phyloP scores from a whole-genome alignment of 2,888 invertebrate genomes.

The Drosophila quinaria region DNA sequence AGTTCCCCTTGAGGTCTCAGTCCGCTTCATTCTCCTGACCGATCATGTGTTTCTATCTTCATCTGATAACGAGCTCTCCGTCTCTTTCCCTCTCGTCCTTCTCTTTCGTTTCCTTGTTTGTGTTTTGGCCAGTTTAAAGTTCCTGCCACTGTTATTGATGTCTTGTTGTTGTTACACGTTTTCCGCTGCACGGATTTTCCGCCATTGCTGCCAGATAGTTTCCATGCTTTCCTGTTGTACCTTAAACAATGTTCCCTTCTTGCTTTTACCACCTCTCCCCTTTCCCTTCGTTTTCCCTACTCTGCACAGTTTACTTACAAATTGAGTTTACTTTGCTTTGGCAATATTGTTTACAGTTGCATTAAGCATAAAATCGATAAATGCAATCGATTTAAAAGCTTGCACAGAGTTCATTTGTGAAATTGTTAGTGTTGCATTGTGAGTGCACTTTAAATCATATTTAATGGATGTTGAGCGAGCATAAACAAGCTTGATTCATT shows the following conservation, averaged over 20 bases:
- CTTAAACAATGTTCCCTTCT: slow-evolving; percentile 48
- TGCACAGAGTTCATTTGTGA: slow-evolving; percentile 3
- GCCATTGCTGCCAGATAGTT: slow-evolving; percentile 36
- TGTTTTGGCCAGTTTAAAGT: slow-evolving; percentile 48
- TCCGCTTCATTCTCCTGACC: background rate
- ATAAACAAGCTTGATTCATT: slow-evolving; percentile 50
- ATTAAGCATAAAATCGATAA: slow-evolving; percentile 57
- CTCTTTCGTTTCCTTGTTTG: slow-evolving; percentile 32
- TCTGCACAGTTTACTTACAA: slow-evolving; percentile 40
- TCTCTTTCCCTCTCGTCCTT: background rate
- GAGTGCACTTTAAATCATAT: slow-evolving; percentile 62
- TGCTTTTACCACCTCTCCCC: background rate
- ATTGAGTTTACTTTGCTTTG: slow-evolving; percentile 51
- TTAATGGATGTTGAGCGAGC: slow-evolving; percentile 47
- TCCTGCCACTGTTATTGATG: slow-evolving; percentile 71
- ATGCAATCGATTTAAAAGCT: slow-evolving; percentile 62
- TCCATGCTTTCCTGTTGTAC: slow-evolving; percentile 41
- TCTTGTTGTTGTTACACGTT: slow-evolving; percentile 32
- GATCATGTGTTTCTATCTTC: slow-evolving; percentile 75
- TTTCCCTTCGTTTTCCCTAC: background rate
- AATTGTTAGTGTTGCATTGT: slow-evolving; percentile 6
- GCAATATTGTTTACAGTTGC: slow-evolving; percentile 44
- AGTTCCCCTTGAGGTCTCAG: background rate
- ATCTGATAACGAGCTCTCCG: slow-evolving; percentile 57
- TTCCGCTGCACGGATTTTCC: slow-evolving; percentile 71